Evolutionary conservation across 2,113 vertebrate species (phyloP).

Genomic region (Phalacrocorax brasilianus): DNA sequence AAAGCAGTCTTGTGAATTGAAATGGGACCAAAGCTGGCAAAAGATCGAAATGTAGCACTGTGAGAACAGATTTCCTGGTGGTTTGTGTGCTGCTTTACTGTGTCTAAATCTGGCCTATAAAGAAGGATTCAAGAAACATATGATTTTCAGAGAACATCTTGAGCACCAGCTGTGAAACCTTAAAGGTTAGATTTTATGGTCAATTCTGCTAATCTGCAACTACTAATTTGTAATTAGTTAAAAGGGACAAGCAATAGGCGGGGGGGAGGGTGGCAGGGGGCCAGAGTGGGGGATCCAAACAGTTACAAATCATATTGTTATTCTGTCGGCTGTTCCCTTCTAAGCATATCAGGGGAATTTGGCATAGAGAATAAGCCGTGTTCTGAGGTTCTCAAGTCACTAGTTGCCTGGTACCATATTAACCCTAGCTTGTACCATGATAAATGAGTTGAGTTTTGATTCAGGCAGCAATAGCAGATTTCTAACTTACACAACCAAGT

Average conservation of each 20-base stretch:
- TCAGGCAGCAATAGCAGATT: neutral
- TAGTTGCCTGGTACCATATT: neutral
- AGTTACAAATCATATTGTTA: neutral
- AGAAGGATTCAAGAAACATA: neutral
- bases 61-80: neutral
- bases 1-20: neutral
- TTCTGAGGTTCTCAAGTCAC: constrained; percentile 1
- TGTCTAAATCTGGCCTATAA: neutral
- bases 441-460: neutral
- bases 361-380: neutral
- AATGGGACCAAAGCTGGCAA: neutral
- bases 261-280: too few species aligned
- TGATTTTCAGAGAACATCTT: neutral
- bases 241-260: neutral
- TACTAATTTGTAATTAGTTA: neutral
- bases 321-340: neutral
- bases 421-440: neutral
- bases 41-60: neutral
- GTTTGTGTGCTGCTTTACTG: neutral
- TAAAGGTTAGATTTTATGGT: neutral
- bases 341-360: neutral
- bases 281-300: neutral
- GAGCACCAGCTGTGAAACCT: neutral
- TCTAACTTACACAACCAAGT: neutral
- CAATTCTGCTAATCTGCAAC: neutral